Evolutionary conservation across 2,797 vertebrate genomes (phyloP), one percentile per base, ranked within the genome.

Genomic region (Hippoglossus hippoglossus): DNA sequence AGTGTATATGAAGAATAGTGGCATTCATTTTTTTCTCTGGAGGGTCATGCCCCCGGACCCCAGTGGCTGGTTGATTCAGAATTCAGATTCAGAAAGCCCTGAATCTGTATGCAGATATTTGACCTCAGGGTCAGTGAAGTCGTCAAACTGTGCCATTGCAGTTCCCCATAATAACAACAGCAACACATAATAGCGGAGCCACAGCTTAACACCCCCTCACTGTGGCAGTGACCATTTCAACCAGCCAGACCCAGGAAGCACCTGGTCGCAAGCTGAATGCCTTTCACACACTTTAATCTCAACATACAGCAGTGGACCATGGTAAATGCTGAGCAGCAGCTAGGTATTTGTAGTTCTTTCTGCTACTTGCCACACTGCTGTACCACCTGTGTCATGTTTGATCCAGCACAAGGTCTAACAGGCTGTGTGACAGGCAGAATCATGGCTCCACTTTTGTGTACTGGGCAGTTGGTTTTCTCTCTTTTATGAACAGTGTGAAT

Each of bases 341-440:
- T 53, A 56, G 36, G 28, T 62, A 67, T 77, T 77, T 63, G 60
- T 70, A 26, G 67, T 70, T 74, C 52, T 76, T 55, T 71, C 26
- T 80, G 73, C 49, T 77, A 22, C 59, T 75, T 82, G 70, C 71
- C 71, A 71, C 72, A 65, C 41, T 65, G 66, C 74, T 41, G 68
- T 80, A 73, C 85, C 90, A 92, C 91, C 89, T 90, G 91, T 90
- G 90, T 82, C 79, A 56, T 68, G 57, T 89, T 85, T 87, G 69
- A 86, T 89, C 77, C 75, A 66, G 54, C 68, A 57, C 72, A 64
- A 76, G 77, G 80, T 78, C 70, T 52, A 71, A 75, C 81, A 60
- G 67, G 61, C 81, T 52, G 67, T 58, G 67, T 71, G 52, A 64
- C 59, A 26, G 69, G 55, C 76, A 56, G 34, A 71, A 65, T 52